A percentile compares a stretch with the other conserved stretches of the same genome.
Evolutionary conservation across 2,888 invertebrate species (phyloP).

Genomic region (Watsonalla cultraria): DNA sequence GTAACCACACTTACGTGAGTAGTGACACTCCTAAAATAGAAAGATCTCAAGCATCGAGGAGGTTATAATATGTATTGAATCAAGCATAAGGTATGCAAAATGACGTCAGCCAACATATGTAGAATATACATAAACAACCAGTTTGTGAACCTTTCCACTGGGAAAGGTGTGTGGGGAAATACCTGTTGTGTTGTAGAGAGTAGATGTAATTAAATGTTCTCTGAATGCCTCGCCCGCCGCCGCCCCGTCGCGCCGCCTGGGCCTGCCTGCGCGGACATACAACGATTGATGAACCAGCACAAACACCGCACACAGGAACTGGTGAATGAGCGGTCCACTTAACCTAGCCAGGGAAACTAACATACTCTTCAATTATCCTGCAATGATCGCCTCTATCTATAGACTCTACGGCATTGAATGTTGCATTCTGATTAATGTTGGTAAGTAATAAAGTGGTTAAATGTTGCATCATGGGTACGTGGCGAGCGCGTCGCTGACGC

Average conservation of each 20-base stretch:
- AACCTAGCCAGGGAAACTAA: constrained; percentile 25
- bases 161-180: constrained; percentile 42
- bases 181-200: constrained; percentile 44
- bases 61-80: constrained; percentile 12
- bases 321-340: constrained; percentile 20
- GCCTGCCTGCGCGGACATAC: constrained; percentile 14
- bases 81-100: constrained; percentile 30
- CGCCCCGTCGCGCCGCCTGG: not conserved
- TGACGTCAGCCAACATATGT: constrained; percentile 40
- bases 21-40: constrained; percentile 14
- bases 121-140: constrained; percentile 34
- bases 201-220: constrained; percentile 29
- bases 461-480: constrained; percentile 52
- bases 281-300: constrained; percentile 15
- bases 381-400: constrained; percentile 19
- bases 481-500: constrained; percentile 22
- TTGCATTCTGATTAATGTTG: constrained; percentile 31
- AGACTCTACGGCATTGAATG: constrained; percentile 26
- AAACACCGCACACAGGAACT: constrained; percentile 6
- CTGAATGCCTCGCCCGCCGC: constrained; percentile 23
- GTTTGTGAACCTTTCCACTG: constrained; percentile 47
- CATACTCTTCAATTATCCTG: constrained; percentile 27
- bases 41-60: constrained; percentile 22
- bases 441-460: constrained; percentile 41
- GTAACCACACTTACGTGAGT: not conserved